Evolutionary conservation across 2,888 invertebrate genomes (phyloP), one percentile per base, ranked within the genome.

Genomic region (Caenorhabditis wallacei): DNA sequence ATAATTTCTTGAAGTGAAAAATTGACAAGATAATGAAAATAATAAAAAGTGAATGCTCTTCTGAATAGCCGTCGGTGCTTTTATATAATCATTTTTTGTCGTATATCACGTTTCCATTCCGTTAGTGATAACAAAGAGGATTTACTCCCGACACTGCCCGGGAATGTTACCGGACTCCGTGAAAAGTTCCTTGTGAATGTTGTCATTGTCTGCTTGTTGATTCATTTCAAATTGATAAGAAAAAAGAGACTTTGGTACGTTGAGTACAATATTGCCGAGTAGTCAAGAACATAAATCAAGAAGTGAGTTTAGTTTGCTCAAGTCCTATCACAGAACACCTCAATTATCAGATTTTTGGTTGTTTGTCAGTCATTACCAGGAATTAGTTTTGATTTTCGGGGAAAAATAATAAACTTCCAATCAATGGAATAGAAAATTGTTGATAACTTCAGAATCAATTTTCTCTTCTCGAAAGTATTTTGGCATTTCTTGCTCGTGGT

Each of bases 91-190:
- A 3, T 35, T 35, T 7, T 51, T 16, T 48, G n/a, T 51, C 26
- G 13, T 64, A 64, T 64, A 64, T 64, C 64, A 64, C 64, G 64
- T 64, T 64, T 51, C 63, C 43, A 51, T 51, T 64, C 51, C 64
- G 64, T 51, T 64, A 64, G 11, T 35, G 64, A 64, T 64, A 64
- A 64, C 51, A 35, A 64, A 64, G 30, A 64, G 64, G 64, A 64
- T 64, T 63, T 63, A 46, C 46, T 63, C 63, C 63, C 63, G 63
- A 63, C 63, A 46, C 18, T 63, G 5, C 26, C 46, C 46, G 26
- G 24, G 37, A 18, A n/a, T 24, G 63, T 63, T 46, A 24, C 63
- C 63, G 63, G 63, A 63, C 63, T n/a, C 59, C 59, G 35, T 35
- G 59, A 59, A 22, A 59, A 43, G 20, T 22, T 43, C 24, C 59